Evolutionary conservation across 2,888 invertebrate genomes (phyloP), one percentile per base, ranked within the genome.

Genomic region (Agrilus biguttatus): DNA sequence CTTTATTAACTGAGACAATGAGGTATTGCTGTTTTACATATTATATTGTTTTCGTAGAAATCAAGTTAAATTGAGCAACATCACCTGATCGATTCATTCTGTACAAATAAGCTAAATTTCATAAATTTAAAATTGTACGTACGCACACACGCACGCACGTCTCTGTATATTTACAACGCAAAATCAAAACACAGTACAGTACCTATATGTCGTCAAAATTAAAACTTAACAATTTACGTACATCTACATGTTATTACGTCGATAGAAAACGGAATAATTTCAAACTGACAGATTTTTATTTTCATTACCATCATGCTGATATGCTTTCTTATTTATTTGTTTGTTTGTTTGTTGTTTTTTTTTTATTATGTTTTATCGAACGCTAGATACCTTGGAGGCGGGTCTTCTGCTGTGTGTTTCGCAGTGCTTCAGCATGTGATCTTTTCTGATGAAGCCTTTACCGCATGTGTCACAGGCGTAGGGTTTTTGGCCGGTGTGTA

Each of bases 371-470:
- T 36, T 40, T 54, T 47, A 55, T 46, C 55, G 53, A 43, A 54
- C 53, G 43, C 49, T 49, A 42, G 52, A 48, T 36, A 54, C 45
- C 45, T 54, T 56, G 46, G 55, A 54, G 46, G 52, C 47, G 46
- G 66, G 59, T 57, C 78, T 80, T 61, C 76, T 79, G 42, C 73
- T 73, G 67, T 90, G 90, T 41, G 86, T 87, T 53, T 84, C 83
- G 53, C 76, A 73, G 64, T 89, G 89, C 64, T 90, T 89, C 51
- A 85, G 75, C 87, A 90, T 85, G 66, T 90, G 90, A 68, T 91
- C 90, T 66, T 87, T 86, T 52, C 90, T 76, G 55, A 87, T 88
- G 66, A 91, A 91, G 40, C 88, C 86, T 65, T 90, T 90, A 47
- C 80, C 78, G 65, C 90, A 91, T 48, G 77, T 77, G 53, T 78